These are phyloP conservation scores for Diachrysia chrysitis DNA, from an alignment of 2,888 invertebrate species.

Conservation along the genomic window DNA sequence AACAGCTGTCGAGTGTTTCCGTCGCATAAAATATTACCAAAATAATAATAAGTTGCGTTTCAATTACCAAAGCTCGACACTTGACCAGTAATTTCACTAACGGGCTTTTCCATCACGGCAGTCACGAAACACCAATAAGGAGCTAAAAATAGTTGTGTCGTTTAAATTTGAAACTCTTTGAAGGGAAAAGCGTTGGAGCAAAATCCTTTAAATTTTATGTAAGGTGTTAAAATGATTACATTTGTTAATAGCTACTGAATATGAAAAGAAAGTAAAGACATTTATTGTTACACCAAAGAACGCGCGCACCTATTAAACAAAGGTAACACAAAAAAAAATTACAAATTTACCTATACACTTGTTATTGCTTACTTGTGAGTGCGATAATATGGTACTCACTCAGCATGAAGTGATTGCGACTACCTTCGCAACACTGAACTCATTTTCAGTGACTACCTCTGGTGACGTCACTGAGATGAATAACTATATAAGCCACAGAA, in stretches of 20 bases:
- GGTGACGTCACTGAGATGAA: too few relatives aligned
- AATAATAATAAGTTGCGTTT: constrained; percentile 54
- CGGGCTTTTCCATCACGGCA: constrained; percentile 35
- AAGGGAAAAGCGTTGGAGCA: not conserved
- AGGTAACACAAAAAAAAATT: too few relatives aligned
- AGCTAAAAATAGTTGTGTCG: constrained; percentile 19
- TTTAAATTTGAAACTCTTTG: constrained; percentile 17
- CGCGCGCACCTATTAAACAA: too few relatives aligned
- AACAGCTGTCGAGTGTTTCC: constrained; percentile 45
- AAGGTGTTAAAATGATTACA: not conserved
- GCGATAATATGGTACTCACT: too few relatives aligned
- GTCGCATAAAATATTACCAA: constrained; percentile 48
- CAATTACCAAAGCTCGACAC: constrained; percentile 55
- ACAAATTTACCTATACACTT: too few relatives aligned
- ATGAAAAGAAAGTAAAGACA: too few relatives aligned
- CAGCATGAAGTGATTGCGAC: too few relatives aligned
- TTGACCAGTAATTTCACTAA: constrained; percentile 51
- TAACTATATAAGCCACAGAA: too few relatives aligned
- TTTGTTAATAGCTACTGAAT: not conserved
- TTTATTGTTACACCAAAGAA: too few relatives aligned
- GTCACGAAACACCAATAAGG: constrained; percentile 43
- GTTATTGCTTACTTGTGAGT: too few relatives aligned
- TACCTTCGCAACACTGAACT: too few relatives aligned
- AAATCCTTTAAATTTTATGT: not conserved
- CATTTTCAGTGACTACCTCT: too few relatives aligned